Evolutionary conservation across 1,140 invertebrate genomes (phyloP), one percentile per base, ranked within the genome.

Genomic region (Camponotus pennsylvanicus): DNA sequence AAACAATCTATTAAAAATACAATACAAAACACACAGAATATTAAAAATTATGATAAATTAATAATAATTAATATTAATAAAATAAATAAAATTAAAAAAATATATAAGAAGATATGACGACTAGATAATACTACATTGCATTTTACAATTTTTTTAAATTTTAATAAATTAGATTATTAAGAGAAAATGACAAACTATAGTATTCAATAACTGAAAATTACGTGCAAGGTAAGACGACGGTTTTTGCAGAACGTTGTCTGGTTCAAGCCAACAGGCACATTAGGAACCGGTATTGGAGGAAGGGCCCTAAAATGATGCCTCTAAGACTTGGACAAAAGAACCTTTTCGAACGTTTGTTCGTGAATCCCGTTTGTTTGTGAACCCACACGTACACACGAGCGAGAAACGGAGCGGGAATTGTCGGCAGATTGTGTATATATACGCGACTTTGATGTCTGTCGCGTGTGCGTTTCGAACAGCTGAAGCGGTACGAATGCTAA

Each of bases 401-500:
- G 13, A 8, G 27, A 80, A 67, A 67, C 15, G 34, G 15, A 55
- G 49, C 27, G 11, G 52, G 64, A 40, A 80, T 37, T 40, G 27
- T 8, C 32, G n/a, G 45, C 37, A 32, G 45, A 8, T 15, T 27
- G 13, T 37, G 7, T 37, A 71, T 13, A 11, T 57, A 18, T 37
- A 34, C 32, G 11, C 32, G n/a, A 70, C 45, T 77, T 66, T 61
- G 37, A 27, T 11, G 32, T 70, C 40, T 67, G 49, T 67, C 8
- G 42, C n/a, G 52, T n/a, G 34, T 15, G 15, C 21, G 55, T 42
- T 52, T 61, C 5, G 13, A 32, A 37, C 84, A 80, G 49, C 71
- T 73, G 89, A 91, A 91, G 88, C 90, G 42, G 61, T 91, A 91
- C 71, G 57, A 91, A 15, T 89, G 82, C 78, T 78, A 63, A 52